Evolutionary conservation across 2,113 vertebrate species (phyloP).

Genomic region (Ranitomeya variabilis): DNA sequence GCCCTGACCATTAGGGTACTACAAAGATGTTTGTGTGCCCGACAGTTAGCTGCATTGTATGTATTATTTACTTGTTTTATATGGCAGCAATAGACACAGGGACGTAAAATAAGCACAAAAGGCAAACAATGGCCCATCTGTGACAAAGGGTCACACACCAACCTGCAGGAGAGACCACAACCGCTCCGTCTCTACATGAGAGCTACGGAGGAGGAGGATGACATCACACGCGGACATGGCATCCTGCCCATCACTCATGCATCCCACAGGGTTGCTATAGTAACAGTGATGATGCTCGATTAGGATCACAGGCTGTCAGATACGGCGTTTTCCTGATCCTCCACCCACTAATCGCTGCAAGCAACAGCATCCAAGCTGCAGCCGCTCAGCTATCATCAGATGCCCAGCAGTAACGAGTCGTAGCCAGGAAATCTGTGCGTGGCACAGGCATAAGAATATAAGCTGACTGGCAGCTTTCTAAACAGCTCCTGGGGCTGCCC

Average conservation of each 20-base stretch:
- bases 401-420: not conserved
- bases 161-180: not conserved
- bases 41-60: not conserved
- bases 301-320: slow-evolving; percentile 34
- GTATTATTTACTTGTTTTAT: not conserved
- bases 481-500: not conserved
- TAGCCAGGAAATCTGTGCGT: no score
- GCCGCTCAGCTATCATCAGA: not conserved
- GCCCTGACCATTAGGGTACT: not conserved
- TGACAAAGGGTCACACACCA: not conserved
- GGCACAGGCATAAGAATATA: not conserved
- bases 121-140: not conserved
- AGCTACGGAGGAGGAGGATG: not conserved
- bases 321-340: not conserved
- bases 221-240: slow-evolving; percentile 34
- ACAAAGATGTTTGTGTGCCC: not conserved
- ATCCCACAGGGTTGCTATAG: slow-evolving; percentile 23
- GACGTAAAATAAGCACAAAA: not conserved
- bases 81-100: not conserved
- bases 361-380: not conserved
- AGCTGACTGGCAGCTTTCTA: not conserved
- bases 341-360: slow-evolving; percentile 18
- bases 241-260: not conserved
- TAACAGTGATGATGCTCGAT: slow-evolving; percentile 49
- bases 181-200: not conserved